Base-by-base conservation (phyloP, 2,113 vertebrate genomes). In the Corvus cornix region DNA sequence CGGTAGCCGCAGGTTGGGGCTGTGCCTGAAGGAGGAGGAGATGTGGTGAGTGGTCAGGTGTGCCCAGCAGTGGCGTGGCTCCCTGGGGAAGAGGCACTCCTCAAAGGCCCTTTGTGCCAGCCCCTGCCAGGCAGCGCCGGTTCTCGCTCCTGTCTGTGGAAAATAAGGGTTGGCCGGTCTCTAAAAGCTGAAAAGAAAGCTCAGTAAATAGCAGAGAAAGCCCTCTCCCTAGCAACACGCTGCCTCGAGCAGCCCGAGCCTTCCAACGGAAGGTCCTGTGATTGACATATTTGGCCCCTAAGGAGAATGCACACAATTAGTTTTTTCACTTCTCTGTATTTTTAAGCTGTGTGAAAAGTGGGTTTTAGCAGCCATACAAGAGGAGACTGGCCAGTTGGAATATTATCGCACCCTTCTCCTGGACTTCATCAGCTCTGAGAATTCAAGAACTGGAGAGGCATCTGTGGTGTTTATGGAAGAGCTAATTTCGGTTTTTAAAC, bases 61-160 rank as follows among this genome's bases (percentile, higher is more conserved):
- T 46, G 51, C 73, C 41, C 63, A 27, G 77, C 4, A 18, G 16
- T 46, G 2, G 4, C 9, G 30, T 6, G 28, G 68, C 68, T 92
- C 66, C 94, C 72, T 94, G 86, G 75, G 96, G 48, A 78, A 67
- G 60, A 66, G 87, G 52, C 5, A 13, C 86, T 94, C 87, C 96
- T 98, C 95, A 97, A 97, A 97, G 95, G 92, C 73, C 48, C 90
- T 98, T 97, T 97, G 97, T 98, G 97, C 89, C 41, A 18, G 56
- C 68, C 90, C 84, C 59, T 20, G 51, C 93, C 92, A 48, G 94
- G 95, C 97, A 96, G 93, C 23, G 11, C 93, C 15, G n/a, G 80
- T 84, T 77, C 76, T 89, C 22, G 4, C 63, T 93, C 76, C 62
- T 56, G 83, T 39, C 62, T 70, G 62, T 62, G 90, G 76, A 93